A percentile compares a stretch with the other conserved stretches of the same genome.
These are phyloP conservation scores for Craniophora ligustri DNA, from an alignment of 2,888 invertebrate species.

Conservation along the genomic window DNA sequence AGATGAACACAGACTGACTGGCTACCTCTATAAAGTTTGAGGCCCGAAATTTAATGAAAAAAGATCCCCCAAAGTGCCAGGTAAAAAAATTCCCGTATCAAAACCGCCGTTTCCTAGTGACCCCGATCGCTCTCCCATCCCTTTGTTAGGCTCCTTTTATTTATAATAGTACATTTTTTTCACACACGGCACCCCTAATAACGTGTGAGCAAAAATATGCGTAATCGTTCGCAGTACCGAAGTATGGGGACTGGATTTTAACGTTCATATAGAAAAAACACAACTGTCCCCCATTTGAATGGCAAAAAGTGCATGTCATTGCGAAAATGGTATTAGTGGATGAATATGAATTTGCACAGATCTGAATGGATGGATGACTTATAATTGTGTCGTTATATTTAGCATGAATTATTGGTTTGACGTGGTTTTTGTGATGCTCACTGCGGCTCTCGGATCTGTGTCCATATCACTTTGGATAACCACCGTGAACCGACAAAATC, in stretches of 20 bases:
- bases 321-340: conserved; percentile 85
- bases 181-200: conserved; percentile 87
- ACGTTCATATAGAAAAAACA: conserved; percentile 77
- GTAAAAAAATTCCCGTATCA: conserved; percentile 87
- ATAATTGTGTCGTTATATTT: conserved; percentile 87
- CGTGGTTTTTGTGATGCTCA: conserved; percentile 72
- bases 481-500: conserved; percentile 12
- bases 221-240: conserved; percentile 76
- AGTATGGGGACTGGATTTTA: conserved; percentile 62
- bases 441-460: conserved; percentile 30
- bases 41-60: conserved; percentile 80
- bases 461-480: conserved; percentile 25
- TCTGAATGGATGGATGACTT: conserved; percentile 86
- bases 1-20: conserved; percentile 88
- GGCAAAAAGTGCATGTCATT: conserved; percentile 88
- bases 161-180: conserved; percentile 88
- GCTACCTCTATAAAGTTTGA: conserved; percentile 80
- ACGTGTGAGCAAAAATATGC: conserved; percentile 86
- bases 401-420: conserved; percentile 87
- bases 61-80: conserved; percentile 81
- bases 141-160: conserved; percentile 85
- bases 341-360: conserved; percentile 86
- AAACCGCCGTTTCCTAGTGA: conserved; percentile 89
- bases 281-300: conserved; percentile 87
- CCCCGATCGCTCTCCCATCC: conserved; percentile 88